Evolutionary conservation across 2,113 vertebrate genomes (phyloP).

Genomic region (Rutilus rutilus): DNA sequence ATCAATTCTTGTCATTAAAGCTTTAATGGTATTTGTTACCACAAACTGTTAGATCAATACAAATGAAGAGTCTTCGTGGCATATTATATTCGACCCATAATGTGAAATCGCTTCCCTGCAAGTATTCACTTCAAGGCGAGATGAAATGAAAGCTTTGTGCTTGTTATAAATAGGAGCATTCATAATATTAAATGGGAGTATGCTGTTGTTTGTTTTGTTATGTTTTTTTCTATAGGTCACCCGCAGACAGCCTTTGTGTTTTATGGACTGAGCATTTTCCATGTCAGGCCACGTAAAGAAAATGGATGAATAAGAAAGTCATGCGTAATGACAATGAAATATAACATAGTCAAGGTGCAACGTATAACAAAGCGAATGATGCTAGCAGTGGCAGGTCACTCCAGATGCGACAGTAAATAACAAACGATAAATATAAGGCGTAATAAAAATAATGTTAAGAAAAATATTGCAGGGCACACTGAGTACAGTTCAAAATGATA

Average conservation of each 20-base stretch:
- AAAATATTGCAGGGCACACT: not conserved
- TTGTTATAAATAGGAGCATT: not conserved
- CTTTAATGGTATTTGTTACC: constrained; percentile 31
- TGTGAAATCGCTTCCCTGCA: not conserved
- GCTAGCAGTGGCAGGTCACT: not conserved
- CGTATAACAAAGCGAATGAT: not conserved
- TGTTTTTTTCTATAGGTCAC: not conserved
- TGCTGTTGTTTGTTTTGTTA: not conserved
- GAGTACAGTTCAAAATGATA: not conserved
- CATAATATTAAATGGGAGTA: not conserved
- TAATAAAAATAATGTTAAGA: not conserved
- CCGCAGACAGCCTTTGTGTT: not conserved
- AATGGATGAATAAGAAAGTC: not conserved
- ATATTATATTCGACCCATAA: not conserved
- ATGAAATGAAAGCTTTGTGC: not conserved
- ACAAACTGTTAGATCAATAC: constrained; percentile 30
- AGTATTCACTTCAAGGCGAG: not conserved
- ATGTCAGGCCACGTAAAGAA: not conserved
- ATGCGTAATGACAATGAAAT: constrained; percentile 6
- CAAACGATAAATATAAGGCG: constrained; percentile 8
- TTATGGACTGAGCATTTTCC: constrained; percentile 12
- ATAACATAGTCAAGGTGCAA: not conserved
- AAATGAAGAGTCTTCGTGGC: constrained; percentile 8
- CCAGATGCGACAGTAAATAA: not conserved
- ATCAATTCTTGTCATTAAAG: constrained; percentile 29